Percentiles rank a stretch among this genome's conserved stretches.
These are phyloP conservation scores for Sebastes matsubarae DNA, from an alignment of 2,797 vertebrate genomes.

Conservation along the genomic window DNA sequence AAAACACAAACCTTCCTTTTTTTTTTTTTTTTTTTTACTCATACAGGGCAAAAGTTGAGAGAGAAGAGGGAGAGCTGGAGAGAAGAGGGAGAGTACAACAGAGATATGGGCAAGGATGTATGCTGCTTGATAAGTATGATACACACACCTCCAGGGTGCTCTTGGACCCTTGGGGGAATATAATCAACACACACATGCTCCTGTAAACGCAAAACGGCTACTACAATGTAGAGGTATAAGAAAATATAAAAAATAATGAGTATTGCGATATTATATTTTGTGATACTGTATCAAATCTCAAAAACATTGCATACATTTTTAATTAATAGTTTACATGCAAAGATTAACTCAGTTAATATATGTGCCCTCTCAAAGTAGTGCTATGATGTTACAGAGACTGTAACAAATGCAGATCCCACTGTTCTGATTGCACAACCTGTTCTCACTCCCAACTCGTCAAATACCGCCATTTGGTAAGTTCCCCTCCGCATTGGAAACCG, in stretches of 20 bases:
- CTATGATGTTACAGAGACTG: too few species aligned
- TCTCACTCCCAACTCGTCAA: too few species aligned
- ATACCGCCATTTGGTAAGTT: too few species aligned
- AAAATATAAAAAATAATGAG: neutral
- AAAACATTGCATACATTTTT: too few species aligned
- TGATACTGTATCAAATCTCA: too few species aligned
- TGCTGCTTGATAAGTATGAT: neutral
- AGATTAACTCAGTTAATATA: too few species aligned
- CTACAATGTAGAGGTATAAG: neutral
- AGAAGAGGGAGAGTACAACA: neutral
- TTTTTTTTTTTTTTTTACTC: neutral
- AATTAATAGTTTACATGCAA: too few species aligned
- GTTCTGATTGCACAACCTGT: too few species aligned
- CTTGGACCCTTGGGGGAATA: neutral
- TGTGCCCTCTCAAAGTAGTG: too few species aligned
- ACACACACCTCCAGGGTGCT: neutral
- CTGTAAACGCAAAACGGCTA: neutral
- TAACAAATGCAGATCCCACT: too few species aligned
- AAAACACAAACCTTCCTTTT: conserved; percentile 9
- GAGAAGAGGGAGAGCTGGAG: neutral
- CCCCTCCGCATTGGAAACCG: too few species aligned
- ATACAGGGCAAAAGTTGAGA: neutral
- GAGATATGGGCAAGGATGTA: neutral
- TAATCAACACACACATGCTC: conserved; percentile 4
- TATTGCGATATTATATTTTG: too few species aligned